Conservation (phyloP, 2,888 invertebrate genomes). For the Sesia bembeciformis region DNA sequence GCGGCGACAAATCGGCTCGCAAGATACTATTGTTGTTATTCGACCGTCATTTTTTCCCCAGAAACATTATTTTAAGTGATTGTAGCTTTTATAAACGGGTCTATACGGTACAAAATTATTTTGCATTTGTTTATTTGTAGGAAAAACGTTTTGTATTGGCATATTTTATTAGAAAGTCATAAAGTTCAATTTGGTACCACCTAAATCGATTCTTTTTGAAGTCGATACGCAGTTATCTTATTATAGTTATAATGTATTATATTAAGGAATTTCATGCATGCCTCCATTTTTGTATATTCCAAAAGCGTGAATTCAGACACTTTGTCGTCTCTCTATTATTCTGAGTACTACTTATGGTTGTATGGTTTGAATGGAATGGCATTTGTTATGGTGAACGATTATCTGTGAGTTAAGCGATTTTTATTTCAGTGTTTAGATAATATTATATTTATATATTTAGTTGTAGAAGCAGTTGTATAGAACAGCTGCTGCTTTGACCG, state of each 20-base stretch:
- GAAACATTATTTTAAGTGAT: not conserved
- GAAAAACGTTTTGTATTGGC: no score
- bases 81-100: not conserved
- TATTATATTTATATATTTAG: slow-evolving; percentile 5
- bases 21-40: slow-evolving; percentile 19
- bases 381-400: slow-evolving; percentile 57
- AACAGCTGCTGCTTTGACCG: not conserved
- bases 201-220: not conserved
- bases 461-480: not conserved
- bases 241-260: slow-evolving; percentile 48
- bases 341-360: slow-evolving; percentile 45
- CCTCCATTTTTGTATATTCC: slow-evolving; percentile 34
- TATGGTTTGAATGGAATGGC: slow-evolving; percentile 31
- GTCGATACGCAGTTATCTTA: slow-evolving; percentile 46
- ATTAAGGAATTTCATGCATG: slow-evolving; percentile 54
- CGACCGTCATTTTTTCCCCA: not conserved
- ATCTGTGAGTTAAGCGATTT: slow-evolving; percentile 23
- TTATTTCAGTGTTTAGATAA: slow-evolving; percentile 28
- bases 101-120: not conserved
- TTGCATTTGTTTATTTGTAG: not conserved
- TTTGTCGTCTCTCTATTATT: slow-evolving; percentile 33
- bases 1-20: slow-evolving; percentile 60
- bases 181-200: not conserved
- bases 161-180: not conserved
- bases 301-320: slow-evolving; percentile 32